These are phyloP conservation scores for Martes martes DNA, from an alignment of 2,113 vertebrate species.

Conservation along the genomic window DNA sequence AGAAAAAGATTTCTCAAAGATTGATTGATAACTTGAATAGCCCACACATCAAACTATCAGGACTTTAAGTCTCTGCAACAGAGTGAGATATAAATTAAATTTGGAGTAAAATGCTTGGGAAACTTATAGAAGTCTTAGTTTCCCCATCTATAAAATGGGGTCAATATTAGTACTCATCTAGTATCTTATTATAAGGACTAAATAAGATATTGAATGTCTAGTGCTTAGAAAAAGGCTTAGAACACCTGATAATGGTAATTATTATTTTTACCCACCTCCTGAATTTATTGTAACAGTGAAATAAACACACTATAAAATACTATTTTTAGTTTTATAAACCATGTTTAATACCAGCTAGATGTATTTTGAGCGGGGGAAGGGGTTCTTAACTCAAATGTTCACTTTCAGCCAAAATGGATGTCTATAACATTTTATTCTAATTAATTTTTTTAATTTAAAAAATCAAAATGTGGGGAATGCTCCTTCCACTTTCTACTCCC, in stretches of 20 bases:
- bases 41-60: not conserved
- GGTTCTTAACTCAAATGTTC: not conserved
- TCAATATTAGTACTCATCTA: not conserved
- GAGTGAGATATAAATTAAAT: not conserved
- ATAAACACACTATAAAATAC: not conserved
- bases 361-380: not conserved
- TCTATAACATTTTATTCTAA: not conserved
- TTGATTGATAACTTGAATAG: not conserved
- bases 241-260: not conserved
- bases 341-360: not conserved
- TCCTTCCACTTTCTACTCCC: not conserved
- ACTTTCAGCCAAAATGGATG: not conserved
- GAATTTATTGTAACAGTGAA: not conserved
- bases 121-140: not conserved
- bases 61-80: not conserved
- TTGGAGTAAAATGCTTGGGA: not conserved
- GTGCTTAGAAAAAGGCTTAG: not conserved
- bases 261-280: not conserved
- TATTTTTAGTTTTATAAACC: conserved; percentile 27
- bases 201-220: not conserved
- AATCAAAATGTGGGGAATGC: not conserved
- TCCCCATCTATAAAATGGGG: not conserved
- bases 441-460: not conserved
- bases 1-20: not conserved
- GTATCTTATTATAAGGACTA: not conserved